Base-by-base conservation (phyloP, 53 echinoderm and acorn worm species). In the Antedon mediterranea region DNA sequence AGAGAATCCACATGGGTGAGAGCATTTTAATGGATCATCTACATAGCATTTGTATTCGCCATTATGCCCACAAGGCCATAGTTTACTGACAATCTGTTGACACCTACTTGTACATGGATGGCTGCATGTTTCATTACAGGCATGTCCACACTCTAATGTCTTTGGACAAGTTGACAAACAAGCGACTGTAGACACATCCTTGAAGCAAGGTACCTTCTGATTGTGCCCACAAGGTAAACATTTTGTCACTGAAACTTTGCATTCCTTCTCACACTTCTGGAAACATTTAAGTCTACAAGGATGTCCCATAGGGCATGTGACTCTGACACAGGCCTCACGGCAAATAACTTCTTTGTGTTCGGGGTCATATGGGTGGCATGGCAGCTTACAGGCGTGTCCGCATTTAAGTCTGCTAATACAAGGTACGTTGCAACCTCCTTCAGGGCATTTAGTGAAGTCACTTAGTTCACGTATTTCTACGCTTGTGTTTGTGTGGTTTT, bases 321-420 rank as follows among this genome's bases (percentile, higher is more conserved):
- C 71, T 72, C 89, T 92, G 0, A n/a, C 71, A 74, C 92, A 92
- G 73, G 83, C 79, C 73, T 90, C 88, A 31, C 71, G 32, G 28
- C 90, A 86, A 28, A 84, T 92, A 43, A 57, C 78, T 2, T 86
- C 83, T 28, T 83, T 28, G 30, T 92, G 92, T 31, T 92, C 79
- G 18, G 80, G 78, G 73, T 97, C 88, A 13, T 82, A 78, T 29
- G 89, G 84, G 41, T 97, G 97, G 29, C 97, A 97, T 14, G 85
- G 84, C 79, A 82, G 30, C n/a, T 75, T 79, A 43, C 97, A 97
- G 29, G 85, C 88, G 72, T 97, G 97, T 3, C 97, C 92, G 76
- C 92, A 97, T 28, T 72, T 32, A 18, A 97, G 87, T 3, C 88
- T 76, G 31, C 78, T 81, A 75, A 76, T 84, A 44, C 97, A 97